Evolutionary conservation across 2,113 vertebrate species (phyloP).

Genomic region (Cyanoderma ruficeps): DNA sequence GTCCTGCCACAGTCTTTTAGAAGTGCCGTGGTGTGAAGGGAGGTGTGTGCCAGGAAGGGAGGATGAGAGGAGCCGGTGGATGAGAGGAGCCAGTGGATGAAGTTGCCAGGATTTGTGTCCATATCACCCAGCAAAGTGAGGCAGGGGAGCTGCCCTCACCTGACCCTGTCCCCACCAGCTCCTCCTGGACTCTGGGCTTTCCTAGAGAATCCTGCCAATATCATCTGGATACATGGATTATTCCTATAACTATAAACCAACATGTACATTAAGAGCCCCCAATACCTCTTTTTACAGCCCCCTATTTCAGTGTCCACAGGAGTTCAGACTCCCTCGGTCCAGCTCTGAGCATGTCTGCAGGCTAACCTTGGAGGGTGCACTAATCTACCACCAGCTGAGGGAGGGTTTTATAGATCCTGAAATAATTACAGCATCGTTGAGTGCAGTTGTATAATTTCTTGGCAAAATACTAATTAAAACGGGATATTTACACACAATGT

Average conservation of each 20-base stretch:
- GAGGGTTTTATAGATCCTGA: slow-evolving; percentile 8
- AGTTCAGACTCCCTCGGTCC: background rate
- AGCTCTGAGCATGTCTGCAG: rapidly evolving
- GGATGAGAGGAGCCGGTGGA: background rate
- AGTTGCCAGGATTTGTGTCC: background rate
- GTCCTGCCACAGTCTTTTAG: background rate
- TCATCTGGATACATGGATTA: background rate
- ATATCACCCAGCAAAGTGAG: background rate
- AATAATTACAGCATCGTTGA: background rate
- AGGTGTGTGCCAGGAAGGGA: background rate
- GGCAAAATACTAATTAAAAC: slow-evolving; percentile 41
- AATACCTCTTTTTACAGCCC: background rate
- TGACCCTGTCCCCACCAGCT: background rate
- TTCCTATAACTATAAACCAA: background rate
- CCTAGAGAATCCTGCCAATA: background rate
- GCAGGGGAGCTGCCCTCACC: background rate
- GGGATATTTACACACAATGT: slow-evolving; percentile 15
- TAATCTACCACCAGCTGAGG: background rate
- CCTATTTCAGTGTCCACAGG: background rate
- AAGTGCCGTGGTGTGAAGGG: background rate
- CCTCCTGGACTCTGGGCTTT: background rate
- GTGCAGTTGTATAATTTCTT: slow-evolving; percentile 32
- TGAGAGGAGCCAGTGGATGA: background rate
- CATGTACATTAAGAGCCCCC: rapidly evolving
- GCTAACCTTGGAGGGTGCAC: background rate